Percentiles rank a stretch among this genome's conserved stretches.
Evolutionary conservation across 35 echinoderm and acorn worm species (phyloP).

Genomic region (Apostichopus californicus): DNA sequence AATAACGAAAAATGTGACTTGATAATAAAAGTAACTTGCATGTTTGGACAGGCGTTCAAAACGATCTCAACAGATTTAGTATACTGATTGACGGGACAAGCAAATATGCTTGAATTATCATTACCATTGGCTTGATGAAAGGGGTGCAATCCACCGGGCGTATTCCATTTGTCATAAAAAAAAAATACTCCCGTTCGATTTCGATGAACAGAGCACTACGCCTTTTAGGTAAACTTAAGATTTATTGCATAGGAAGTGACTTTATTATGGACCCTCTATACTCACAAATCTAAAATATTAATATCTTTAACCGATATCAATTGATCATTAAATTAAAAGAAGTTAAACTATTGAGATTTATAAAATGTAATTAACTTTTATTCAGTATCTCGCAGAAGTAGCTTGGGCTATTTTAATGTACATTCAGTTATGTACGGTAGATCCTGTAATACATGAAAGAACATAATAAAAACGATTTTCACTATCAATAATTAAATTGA

Average conservation of each 20-base stretch:
- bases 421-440: too few species aligned
- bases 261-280: not conserved
- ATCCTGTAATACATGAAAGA: too few species aligned
- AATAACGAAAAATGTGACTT: not conserved
- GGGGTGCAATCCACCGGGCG: not conserved
- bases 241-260: too few species aligned
- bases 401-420: too few species aligned
- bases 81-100: conserved; percentile 31
- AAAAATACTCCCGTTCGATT: too few species aligned
- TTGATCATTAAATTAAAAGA: not conserved
- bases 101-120: conserved; percentile 48
- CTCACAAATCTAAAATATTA: not conserved
- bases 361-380: not conserved
- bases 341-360: not conserved
- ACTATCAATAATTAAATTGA: too few species aligned
- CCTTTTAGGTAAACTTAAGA: too few species aligned
- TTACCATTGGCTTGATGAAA: conserved; percentile 7
- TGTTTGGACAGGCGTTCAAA: conserved; percentile 52
- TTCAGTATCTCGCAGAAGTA: too few species aligned
- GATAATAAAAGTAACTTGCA: conserved; percentile 12
- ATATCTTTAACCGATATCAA: too few species aligned
- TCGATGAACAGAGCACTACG: too few species aligned
- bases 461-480: too few species aligned
- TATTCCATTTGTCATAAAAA: not conserved
- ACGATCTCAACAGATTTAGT: conserved; percentile 38